Percentiles rank a stretch among this genome's conserved stretches.
These are phyloP conservation scores for Lithobates sylvaticus DNA, from an alignment of 2,797 vertebrate genomes.

Conservation along the genomic window DNA sequence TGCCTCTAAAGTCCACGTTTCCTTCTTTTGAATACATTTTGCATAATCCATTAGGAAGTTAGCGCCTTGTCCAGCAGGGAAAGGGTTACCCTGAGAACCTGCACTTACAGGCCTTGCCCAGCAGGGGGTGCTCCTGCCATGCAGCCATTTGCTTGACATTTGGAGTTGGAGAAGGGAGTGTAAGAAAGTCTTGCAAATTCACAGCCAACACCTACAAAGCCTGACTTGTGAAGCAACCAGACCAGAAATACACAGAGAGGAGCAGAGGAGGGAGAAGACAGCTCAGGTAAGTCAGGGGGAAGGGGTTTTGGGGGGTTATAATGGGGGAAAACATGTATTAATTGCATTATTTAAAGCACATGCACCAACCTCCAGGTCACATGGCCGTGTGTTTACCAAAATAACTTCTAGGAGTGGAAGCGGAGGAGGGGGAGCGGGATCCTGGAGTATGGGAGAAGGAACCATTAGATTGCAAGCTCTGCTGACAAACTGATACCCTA, in stretches of 20 bases:
- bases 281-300: conserved; percentile 18
- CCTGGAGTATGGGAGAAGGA: too few relatives aligned
- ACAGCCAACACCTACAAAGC: conserved; percentile 22
- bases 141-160: not conserved
- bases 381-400: conserved; percentile 14
- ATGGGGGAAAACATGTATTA: not conserved
- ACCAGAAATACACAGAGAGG: not conserved
- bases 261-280: not conserved
- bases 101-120: not conserved
- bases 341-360: too few relatives aligned
- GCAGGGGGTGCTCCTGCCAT: conserved; percentile 19
- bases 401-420: not conserved
- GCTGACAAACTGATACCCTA: too few relatives aligned
- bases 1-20: too few relatives aligned
- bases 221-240: not conserved
- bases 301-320: too few relatives aligned
- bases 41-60: too few relatives aligned
- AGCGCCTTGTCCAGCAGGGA: not conserved
- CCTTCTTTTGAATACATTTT: too few relatives aligned
- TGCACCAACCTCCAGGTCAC: not conserved
- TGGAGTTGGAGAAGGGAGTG: conserved; percentile 30
- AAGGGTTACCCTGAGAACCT: not conserved
- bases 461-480: too few relatives aligned
- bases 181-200: conserved; percentile 11
- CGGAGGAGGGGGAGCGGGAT: too few relatives aligned